A percentile compares a stretch with the other conserved stretches of the same genome.
Conservation (phyloP, 2,888 invertebrate species). For the Rambutsinella grinnellia region DNA sequence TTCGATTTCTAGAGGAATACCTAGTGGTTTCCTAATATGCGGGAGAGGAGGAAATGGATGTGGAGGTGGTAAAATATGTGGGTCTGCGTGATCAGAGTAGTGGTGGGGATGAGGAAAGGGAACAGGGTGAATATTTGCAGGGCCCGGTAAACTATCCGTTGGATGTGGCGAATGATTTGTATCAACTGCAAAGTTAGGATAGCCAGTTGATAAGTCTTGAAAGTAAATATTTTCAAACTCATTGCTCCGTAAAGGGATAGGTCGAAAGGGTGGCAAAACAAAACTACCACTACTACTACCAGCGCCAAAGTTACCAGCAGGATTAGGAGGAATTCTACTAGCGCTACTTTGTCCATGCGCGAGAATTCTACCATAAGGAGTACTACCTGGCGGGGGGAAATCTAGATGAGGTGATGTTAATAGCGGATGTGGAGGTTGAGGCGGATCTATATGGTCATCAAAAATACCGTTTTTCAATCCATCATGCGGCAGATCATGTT, state of each 20-base stretch:
- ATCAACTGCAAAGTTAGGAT: slow-evolving; percentile 26
- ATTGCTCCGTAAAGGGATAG: slow-evolving; percentile 15
- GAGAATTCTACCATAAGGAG: not conserved
- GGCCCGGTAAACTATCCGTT: not conserved
- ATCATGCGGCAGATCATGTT: not conserved
- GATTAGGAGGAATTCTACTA: slow-evolving; percentile 10
- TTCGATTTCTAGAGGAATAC: slow-evolving; percentile 16
- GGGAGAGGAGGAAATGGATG: slow-evolving; percentile 11
- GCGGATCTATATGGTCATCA: not conserved
- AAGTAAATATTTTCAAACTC: not conserved
- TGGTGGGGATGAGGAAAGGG: not conserved
- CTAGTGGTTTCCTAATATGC: not conserved
- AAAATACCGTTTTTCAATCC: not conserved
- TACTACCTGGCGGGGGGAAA: not conserved
- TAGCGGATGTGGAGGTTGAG: not conserved
- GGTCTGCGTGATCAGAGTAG: slow-evolving; percentile 16
- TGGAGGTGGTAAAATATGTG: not conserved
- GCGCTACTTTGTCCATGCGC: slow-evolving; percentile 7
- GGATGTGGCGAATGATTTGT: not conserved
- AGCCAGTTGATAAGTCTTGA: slow-evolving; percentile 11
- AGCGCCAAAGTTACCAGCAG: slow-evolving; percentile 12
- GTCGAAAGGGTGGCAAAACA: slow-evolving; percentile 11
- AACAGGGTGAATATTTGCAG: slow-evolving; percentile 5
- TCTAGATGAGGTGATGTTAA: slow-evolving; percentile 26
- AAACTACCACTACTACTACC: not conserved